A percentile compares a stretch with the other conserved stretches of the same genome.
Evolutionary conservation across 2,888 invertebrate genomes (phyloP).

Genomic region (Antheraea assamensis): DNA sequence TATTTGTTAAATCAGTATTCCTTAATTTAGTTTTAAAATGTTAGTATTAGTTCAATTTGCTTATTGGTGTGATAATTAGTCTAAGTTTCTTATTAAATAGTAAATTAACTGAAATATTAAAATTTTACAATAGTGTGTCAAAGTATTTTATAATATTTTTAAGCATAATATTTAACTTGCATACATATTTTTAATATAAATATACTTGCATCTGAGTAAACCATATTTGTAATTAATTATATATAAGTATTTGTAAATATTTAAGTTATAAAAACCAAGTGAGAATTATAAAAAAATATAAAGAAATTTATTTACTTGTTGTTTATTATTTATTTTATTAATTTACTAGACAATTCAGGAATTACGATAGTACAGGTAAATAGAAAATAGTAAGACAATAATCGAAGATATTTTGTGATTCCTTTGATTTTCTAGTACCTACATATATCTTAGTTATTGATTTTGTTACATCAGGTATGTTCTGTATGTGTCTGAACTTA

Average conservation of each 20-base stretch:
- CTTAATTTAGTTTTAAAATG: slow-evolving; percentile 22
- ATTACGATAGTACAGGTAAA: background rate
- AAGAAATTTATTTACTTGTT: slow-evolving; percentile 19
- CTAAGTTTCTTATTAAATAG: slow-evolving; percentile 37
- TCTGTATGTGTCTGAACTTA: slow-evolving; percentile 17
- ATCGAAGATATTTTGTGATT: background rate
- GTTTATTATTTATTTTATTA: slow-evolving; percentile 9
- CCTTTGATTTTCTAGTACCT: too few relatives aligned
- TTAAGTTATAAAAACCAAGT: slow-evolving; percentile 21
- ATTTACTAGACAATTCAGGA: background rate
- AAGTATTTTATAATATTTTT: background rate
- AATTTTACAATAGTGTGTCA: background rate
- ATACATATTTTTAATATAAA: slow-evolving; percentile 20
- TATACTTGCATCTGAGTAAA: slow-evolving; percentile 17
- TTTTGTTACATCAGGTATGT: too few relatives aligned
- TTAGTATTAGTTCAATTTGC: slow-evolving; percentile 35
- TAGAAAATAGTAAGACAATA: background rate
- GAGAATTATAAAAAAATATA: slow-evolving; percentile 24
- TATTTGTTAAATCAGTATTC: slow-evolving; percentile 14
- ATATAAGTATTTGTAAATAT: slow-evolving; percentile 25
- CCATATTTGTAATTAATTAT: slow-evolving; percentile 15
- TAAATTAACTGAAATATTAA: slow-evolving; percentile 11
- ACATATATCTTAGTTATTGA: too few relatives aligned
- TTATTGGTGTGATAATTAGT: slow-evolving; percentile 70
- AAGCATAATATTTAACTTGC: slow-evolving; percentile 1